Conservation (phyloP, 2,888 invertebrate species). For the Microctonus brassicae region DNA sequence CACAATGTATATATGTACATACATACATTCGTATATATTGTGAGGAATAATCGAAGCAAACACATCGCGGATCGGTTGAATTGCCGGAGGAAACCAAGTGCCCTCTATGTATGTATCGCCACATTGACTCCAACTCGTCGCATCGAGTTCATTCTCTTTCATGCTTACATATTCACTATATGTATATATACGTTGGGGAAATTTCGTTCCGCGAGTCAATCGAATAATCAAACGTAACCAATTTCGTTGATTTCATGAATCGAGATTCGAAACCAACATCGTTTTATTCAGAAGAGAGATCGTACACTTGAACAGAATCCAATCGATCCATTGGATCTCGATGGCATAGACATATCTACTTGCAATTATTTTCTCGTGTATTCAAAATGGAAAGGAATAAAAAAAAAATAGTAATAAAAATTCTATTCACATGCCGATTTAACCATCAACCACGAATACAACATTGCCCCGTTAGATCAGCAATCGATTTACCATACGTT, state of each 20-base stretch:
- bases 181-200: not conserved
- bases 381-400: not conserved
- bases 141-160: constrained; percentile 7
- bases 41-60: constrained; percentile 19
- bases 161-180: not conserved
- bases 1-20: not conserved
- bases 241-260: constrained; percentile 19
- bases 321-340: constrained; percentile 27
- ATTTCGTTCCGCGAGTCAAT: constrained; percentile 24
- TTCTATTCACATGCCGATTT: not conserved
- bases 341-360: not conserved
- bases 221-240: constrained; percentile 26
- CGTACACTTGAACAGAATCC: not conserved
- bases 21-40: not conserved
- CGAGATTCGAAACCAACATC: not conserved
- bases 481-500: constrained; percentile 2
- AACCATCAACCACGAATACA: not conserved
- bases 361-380: constrained; percentile 2
- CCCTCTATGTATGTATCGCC: not conserved
- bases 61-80: not conserved
- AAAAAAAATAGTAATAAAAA: not conserved
- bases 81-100: constrained; percentile 5
- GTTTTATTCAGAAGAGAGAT: constrained; percentile 17
- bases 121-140: constrained; percentile 23
- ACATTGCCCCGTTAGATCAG: not conserved